phyloP scores from a whole-genome alignment of 2,888 invertebrate species.

The Ctena decussata region DNA sequence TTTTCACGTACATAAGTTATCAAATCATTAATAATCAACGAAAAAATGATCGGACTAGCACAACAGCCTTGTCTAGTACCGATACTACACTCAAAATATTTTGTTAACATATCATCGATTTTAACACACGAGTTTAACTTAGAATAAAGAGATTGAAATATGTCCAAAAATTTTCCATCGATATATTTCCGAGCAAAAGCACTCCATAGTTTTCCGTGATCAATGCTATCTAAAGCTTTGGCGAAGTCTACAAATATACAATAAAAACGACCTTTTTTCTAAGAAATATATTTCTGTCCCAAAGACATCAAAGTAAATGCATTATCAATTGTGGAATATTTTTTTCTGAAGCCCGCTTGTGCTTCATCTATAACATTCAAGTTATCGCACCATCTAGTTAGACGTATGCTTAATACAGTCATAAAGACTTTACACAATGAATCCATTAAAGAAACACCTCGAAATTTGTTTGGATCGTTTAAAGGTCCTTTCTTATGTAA shows the following conservation, averaged over 20 bases:
- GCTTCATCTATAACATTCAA: not conserved
- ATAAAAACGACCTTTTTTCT: not conserved
- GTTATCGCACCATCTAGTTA: not conserved
- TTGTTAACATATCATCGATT: not conserved
- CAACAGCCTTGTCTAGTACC: conserved; percentile 2
- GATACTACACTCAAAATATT: conserved; percentile 1
- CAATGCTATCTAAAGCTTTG: not conserved
- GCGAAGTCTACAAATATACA: not conserved
- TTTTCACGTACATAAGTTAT: not conserved
- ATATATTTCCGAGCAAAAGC: not conserved
- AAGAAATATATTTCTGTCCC: not conserved
- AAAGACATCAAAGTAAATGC: not conserved
- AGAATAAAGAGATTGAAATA: not conserved
- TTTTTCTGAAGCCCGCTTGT: not conserved
- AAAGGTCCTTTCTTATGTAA: not conserved
- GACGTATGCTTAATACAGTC: not conserved
- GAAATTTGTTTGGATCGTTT: not conserved
- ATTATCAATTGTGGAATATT: not conserved
- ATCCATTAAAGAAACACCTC: not conserved
- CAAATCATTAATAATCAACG: conserved; percentile 7
- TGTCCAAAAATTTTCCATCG: not conserved
- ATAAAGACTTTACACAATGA: not conserved
- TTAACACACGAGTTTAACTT: not conserved
- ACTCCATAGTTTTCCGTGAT: not conserved
- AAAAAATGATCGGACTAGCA: not conserved